phyloP scores from a whole-genome alignment of 2,888 invertebrate species.

The Pristionchus japonicus region DNA sequence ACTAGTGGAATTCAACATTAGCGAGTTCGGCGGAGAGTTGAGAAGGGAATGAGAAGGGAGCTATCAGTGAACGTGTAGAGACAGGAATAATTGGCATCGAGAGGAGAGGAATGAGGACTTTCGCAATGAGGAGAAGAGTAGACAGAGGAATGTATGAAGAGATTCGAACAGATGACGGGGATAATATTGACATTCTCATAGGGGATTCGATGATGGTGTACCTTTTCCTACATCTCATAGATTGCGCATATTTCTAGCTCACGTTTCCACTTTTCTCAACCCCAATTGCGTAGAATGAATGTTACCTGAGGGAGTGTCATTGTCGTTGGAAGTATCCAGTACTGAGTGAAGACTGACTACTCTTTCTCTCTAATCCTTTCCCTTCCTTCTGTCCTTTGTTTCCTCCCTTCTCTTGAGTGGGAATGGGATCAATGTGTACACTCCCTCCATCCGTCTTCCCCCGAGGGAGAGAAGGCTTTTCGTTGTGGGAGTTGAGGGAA shows the following conservation, averaged over 20 bases:
- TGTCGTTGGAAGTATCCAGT: not conserved
- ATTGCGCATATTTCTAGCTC: not conserved
- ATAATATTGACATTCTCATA: not conserved
- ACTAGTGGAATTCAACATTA: not conserved
- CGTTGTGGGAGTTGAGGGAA: slow-evolving; percentile 10
- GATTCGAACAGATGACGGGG: not conserved
- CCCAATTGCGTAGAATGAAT: not conserved
- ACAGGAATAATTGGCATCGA: not conserved
- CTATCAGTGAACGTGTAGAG: not conserved
- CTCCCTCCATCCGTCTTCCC: not conserved
- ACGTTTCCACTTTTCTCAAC: not conserved
- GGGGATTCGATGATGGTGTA: not conserved
- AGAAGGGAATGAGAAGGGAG: not conserved
- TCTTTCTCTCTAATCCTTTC: slow-evolving; percentile 26
- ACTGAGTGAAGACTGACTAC: not conserved
- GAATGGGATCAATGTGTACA: slow-evolving; percentile 5
- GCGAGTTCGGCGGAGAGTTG: not conserved
- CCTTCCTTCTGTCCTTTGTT: slow-evolving; percentile 1
- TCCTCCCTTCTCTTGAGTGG: not conserved
- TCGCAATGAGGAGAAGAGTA: not conserved
- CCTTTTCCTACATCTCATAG: not conserved
- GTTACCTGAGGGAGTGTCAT: slow-evolving; percentile 38
- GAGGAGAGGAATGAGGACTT: not conserved
- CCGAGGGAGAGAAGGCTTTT: not conserved
- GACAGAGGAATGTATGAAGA: not conserved